Percentiles rank a stretch among this genome's conserved stretches.
Evolutionary conservation across 2,797 vertebrate species (phyloP).

Genomic region (Anomalospiza imberbis): DNA sequence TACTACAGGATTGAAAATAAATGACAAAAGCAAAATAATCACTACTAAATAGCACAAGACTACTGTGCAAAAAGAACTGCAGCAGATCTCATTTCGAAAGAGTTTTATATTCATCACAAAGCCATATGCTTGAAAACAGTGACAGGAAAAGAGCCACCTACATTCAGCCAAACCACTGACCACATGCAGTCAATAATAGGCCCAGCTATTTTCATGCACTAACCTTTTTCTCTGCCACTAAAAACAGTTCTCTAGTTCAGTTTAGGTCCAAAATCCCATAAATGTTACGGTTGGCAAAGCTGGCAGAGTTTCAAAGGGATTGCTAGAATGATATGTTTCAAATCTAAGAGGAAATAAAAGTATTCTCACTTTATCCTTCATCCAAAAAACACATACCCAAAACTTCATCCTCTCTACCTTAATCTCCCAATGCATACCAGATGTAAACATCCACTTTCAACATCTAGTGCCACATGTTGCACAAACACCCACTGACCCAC

Average conservation of each 20-base stretch:
- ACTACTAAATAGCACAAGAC: constrained; percentile 11
- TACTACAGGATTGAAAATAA: constrained; percentile 1
- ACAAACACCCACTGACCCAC: constrained; percentile 15
- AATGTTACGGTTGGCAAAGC: constrained; percentile 58
- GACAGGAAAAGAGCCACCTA: constrained; percentile 72
- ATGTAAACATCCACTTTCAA: constrained; percentile 39
- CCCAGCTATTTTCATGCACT: constrained; percentile 70
- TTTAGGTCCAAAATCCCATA: constrained; percentile 64
- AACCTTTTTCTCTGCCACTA: constrained; percentile 67
- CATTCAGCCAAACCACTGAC: constrained; percentile 65
- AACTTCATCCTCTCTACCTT: constrained; percentile 54
- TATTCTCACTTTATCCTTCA: constrained; percentile 62
- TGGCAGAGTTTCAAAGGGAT: constrained; percentile 62
- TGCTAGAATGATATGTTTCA: constrained; percentile 64
- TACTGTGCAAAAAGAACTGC: constrained; percentile 25
- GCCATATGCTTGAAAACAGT: constrained; percentile 64
- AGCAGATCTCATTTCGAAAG: constrained; percentile 35
- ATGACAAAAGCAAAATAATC: neutral
- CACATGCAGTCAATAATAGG: constrained; percentile 71
- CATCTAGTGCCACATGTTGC: constrained; percentile 19
- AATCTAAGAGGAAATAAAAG: constrained; percentile 62
- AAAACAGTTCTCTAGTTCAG: constrained; percentile 68
- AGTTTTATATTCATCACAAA: constrained; percentile 48
- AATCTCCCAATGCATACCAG: constrained; percentile 58
- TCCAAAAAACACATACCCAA: constrained; percentile 58